Evolutionary conservation across 2,113 vertebrate species (phyloP).

Genomic region (Chloroceryle aenea): DNA sequence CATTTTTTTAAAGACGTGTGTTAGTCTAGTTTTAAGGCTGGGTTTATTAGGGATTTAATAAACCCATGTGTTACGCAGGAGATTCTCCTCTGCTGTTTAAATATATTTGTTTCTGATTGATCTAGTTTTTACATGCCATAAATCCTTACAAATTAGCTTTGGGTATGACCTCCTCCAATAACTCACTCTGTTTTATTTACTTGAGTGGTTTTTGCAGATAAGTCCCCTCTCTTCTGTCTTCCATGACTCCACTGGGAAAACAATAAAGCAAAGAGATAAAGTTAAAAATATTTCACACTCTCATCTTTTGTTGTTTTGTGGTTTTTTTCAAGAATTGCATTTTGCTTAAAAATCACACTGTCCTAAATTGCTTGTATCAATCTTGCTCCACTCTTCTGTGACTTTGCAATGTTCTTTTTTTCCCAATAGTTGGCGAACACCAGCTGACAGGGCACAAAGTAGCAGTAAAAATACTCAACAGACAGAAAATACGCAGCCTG

Average conservation of each 20-base stretch:
- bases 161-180: neutral
- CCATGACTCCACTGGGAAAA: neutral
- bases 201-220: neutral
- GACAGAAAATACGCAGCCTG: conserved; percentile 97
- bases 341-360: neutral
- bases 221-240: neutral
- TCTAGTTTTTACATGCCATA: neutral
- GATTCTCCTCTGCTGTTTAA: conserved; percentile 9
- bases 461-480: conserved; percentile 97
- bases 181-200: conserved; percentile 3
- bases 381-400: neutral
- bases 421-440: conserved; percentile 90
- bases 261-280: neutral
- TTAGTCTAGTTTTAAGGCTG: conserved; percentile 4
- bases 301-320: neutral
- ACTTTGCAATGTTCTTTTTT: conserved; percentile 53
- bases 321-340: neutral
- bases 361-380: neutral
- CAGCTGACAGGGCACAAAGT: conserved; percentile 98
- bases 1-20: neutral
- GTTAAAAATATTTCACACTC: neutral
- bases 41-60: conserved; percentile 26
- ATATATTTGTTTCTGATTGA: neutral
- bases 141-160: conserved; percentile 40
- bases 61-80: neutral